Base-by-base conservation (phyloP, 2,113 vertebrate genomes). In the Hippocampus guttulatus region DNA sequence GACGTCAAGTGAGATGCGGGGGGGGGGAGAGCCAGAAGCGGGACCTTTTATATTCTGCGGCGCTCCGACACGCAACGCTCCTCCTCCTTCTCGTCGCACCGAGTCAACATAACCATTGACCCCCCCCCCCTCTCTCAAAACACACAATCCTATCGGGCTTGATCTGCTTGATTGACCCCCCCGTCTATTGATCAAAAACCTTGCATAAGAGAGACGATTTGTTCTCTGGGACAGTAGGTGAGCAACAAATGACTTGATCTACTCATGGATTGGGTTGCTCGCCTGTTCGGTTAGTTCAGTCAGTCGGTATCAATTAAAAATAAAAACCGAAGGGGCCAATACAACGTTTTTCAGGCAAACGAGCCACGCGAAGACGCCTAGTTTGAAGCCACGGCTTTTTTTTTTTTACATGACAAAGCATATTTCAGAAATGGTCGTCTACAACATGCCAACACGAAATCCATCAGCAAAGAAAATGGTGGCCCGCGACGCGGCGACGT, bases 61-160 rank as follows among this genome's bases (percentile, higher is more conserved):
- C 63, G 21, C 43, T 10, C 64, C 47, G 30, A 55, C 62, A 27
- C 75, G 51, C 41, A 41, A 52, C 45, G 2, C 12, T 57, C 40
- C 30, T n/a, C 16, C 20, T 54, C 8, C 25, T 16, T 3, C 25
- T 38, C 21, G 25, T 73, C 41, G 51, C 10, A 27, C 8, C 61
- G 38, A 27, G 67, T 70, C 83, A 88, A 89, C 65, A 88, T 65
- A 52, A 88, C 81, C 88, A 51, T 80, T 81, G 80, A 75, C 61
- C 83, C 12, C 52, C 27, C 4, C 51, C 23, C 63, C 61, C 81
- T 67, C 23, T 8, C 8, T 7, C 65, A 69, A 67, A 47, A 5
- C 30, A 38, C 3, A 65, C 3, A 0, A 8, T 54, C n/a, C 12
- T 30, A 16, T 51, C 43, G 12, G 16, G 27, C 14, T 68, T 49